Conservation (phyloP, 2,797 vertebrate species). For the Gephyroberyx darwinii region DNA sequence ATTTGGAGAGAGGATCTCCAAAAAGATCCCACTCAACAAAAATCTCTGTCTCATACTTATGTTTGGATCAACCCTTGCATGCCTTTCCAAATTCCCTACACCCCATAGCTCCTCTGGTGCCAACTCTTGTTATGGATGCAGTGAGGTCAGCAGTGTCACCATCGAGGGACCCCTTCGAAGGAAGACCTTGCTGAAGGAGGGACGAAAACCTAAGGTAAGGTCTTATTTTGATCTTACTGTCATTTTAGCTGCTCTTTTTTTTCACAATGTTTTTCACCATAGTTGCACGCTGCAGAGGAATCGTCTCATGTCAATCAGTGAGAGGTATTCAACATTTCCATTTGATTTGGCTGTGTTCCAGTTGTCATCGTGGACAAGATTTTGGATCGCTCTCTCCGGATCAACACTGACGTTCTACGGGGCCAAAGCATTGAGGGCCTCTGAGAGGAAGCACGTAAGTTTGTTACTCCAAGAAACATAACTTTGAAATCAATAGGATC, state of each 20-base stretch:
- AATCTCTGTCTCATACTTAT: not conserved
- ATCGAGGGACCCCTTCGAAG: constrained; percentile 92
- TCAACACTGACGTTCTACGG: constrained; percentile 91
- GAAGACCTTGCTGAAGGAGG: constrained; percentile 94
- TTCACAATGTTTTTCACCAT: not conserved
- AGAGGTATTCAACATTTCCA: not conserved
- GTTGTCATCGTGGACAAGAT: constrained; percentile 95
- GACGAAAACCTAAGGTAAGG: constrained; percentile 92
- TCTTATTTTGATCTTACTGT: not conserved
- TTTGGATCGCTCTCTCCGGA: constrained; percentile 93
- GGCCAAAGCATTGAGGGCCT: constrained; percentile 92
- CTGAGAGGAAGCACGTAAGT: constrained; percentile 95
- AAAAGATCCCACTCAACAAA: too few species aligned
- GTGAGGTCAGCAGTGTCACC: constrained; percentile 81
- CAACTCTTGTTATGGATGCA: constrained; percentile 84
- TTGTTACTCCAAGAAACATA: not conserved
- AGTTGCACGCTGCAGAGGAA: not conserved
- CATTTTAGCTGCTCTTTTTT: not conserved
- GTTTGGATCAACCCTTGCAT: not conserved
- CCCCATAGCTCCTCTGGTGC: constrained; percentile 76
- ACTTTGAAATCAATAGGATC: too few species aligned
- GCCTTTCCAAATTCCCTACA: not conserved
- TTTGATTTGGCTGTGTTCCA: constrained; percentile 60
- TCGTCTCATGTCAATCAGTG: not conserved
- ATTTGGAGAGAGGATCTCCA: too few species aligned